phyloP scores from a whole-genome alignment of 1,140 invertebrate species.

The Berghia stephanieae region DNA sequence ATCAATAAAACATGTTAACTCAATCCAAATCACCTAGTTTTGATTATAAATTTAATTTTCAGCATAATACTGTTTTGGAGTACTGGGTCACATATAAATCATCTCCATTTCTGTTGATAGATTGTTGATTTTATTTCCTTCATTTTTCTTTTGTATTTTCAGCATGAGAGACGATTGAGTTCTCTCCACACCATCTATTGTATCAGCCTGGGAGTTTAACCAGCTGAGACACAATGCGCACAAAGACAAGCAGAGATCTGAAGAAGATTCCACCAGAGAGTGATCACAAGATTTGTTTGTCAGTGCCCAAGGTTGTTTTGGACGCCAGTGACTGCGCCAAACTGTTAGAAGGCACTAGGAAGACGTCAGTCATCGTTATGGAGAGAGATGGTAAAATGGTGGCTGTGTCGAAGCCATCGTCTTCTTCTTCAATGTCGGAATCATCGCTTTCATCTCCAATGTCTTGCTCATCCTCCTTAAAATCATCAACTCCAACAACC shows the following conservation, averaged over 20 bases:
- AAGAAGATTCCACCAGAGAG: constrained; percentile 10
- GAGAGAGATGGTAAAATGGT: constrained; percentile 25
- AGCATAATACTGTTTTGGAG: too few relatives aligned
- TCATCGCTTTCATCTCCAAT: not conserved
- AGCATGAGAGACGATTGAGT: too few relatives aligned
- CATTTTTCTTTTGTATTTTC: too few relatives aligned
- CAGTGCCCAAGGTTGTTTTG: constrained; percentile 28
- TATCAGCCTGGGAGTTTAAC: too few relatives aligned
- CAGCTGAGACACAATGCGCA: constrained; percentile 27
- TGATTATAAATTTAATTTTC: too few relatives aligned
- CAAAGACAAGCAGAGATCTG: constrained; percentile 16
- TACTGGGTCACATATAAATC: too few relatives aligned
- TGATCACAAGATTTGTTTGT: constrained; percentile 12
- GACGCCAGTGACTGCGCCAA: constrained; percentile 26
- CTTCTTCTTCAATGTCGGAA: not conserved
- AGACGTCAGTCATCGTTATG: constrained; percentile 24
- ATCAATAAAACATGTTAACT: too few relatives aligned
- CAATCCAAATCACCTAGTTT: too few relatives aligned
- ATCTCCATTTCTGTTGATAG: too few relatives aligned
- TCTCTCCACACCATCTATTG: too few relatives aligned
- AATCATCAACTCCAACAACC: too few relatives aligned
- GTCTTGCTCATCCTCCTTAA: not conserved
- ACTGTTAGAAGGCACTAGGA: constrained; percentile 19
- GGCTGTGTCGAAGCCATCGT: not conserved
- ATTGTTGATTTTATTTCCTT: too few relatives aligned